Percentiles rank a stretch among this genome's conserved stretches.
phyloP scores from a whole-genome alignment of 1,140 invertebrate genomes.

The Chironomus tepperi region DNA sequence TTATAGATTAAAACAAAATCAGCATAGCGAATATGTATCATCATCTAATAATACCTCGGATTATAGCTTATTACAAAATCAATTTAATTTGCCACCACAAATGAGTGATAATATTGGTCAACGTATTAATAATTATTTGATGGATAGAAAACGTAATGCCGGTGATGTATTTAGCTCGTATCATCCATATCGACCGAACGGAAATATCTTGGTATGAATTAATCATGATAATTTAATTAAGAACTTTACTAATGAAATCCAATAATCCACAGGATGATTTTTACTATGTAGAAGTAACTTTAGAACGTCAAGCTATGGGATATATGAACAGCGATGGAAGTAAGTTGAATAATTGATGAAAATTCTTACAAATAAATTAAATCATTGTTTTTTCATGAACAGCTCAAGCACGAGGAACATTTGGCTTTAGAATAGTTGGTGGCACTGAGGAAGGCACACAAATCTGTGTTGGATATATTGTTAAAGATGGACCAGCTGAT shows the following conservation, averaged over 20 bases:
- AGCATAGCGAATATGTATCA: background rate
- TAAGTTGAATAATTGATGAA: background rate
- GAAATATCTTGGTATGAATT: background rate
- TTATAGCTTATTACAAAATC: conserved; percentile 16
- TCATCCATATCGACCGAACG: background rate
- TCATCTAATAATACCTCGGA: conserved; percentile 19
- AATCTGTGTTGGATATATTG: conserved; percentile 91
- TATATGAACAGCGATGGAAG: conserved; percentile 37
- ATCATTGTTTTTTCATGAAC: background rate
- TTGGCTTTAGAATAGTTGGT: conserved; percentile 97
- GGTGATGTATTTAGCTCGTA: background rate
- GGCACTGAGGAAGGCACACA: conserved; percentile 96
- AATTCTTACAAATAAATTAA: background rate
- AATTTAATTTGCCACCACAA: conserved; percentile 23
- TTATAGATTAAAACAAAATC: conserved; percentile 28
- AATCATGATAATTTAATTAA: background rate
- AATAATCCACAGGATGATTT: conserved; percentile 10
- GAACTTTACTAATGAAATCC: background rate
- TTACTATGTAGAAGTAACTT: conserved; percentile 52
- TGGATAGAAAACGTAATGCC: background rate
- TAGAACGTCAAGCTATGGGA: conserved; percentile 73
- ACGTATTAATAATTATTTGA: conserved; percentile 17
- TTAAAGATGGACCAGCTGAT: conserved; percentile 83
- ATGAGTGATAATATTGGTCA: conserved; percentile 18
- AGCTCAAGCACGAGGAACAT: background rate